Evolutionary conservation across 1,140 invertebrate species (phyloP).

Genomic region (Marisa cornuarietis): DNA sequence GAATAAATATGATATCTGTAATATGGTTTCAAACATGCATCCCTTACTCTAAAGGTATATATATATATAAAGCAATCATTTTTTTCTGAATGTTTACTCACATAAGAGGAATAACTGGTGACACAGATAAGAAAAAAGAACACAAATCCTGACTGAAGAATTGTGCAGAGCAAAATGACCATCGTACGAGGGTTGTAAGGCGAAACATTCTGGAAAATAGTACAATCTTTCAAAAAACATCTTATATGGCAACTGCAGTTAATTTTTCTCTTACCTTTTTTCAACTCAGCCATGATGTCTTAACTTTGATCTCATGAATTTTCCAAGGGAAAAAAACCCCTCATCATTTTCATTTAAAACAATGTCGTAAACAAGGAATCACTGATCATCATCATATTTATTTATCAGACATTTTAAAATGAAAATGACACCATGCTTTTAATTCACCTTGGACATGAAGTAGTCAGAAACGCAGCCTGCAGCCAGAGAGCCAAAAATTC

Average conservation of each 20-base stretch:
- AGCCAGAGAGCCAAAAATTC: constrained; percentile 67
- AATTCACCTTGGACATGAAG: constrained; percentile 56
- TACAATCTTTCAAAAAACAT: neutral
- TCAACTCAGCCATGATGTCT: too few relatives aligned
- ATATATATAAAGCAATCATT: too few relatives aligned
- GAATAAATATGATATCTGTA: too few relatives aligned
- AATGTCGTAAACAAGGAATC: too few relatives aligned
- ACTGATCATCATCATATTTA: too few relatives aligned
- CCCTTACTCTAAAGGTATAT: too few relatives aligned
- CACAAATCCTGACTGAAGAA: constrained; percentile 20
- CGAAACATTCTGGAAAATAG: neutral
- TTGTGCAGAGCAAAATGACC: constrained; percentile 15
- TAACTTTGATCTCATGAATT: too few relatives aligned
- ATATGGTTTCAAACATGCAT: too few relatives aligned
- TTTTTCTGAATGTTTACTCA: neutral
- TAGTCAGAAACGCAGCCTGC: constrained; percentile 67
- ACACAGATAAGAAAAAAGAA: constrained; percentile 20
- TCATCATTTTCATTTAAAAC: too few relatives aligned
- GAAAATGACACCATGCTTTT: neutral
- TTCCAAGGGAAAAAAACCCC: too few relatives aligned
- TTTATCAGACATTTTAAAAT: neutral
- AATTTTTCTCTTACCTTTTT: too few relatives aligned
- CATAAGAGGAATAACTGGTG: constrained; percentile 11
- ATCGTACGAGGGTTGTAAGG: constrained; percentile 13
- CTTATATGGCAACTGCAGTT: too few relatives aligned